Base-by-base conservation (phyloP, 2,888 invertebrate species). In the Diadegma fenestrale region DNA sequence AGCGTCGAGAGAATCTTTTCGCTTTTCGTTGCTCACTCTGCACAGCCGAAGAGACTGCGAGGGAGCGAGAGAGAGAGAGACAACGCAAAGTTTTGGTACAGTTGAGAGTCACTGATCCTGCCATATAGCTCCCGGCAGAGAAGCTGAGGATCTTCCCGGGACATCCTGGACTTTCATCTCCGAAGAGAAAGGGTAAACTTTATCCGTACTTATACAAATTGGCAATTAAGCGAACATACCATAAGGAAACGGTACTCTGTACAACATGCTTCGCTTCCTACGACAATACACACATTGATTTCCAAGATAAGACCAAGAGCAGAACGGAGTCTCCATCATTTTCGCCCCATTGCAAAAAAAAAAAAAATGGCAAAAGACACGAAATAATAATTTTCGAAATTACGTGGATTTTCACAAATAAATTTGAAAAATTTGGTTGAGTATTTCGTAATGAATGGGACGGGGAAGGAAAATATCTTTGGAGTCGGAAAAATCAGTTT, bases 121-220 rank as follows among this genome's bases (percentile, higher is more conserved):
- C 68, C 66, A 51, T 79, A 68, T 66, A 43, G 54, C 77, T 14
- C 71, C 17, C n/a, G 41, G 19, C 33, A 71, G 30, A 48, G 64
- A 58, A 43, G 75, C 45, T 17, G 75, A 45, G 72, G 30, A 64
- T 73, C 73, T 68, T 75, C 68, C 73, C 61, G 79, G 48, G 73
- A 80, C 73, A 63, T 64, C 63, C 51, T 48, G 81, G 51, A 69
- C 64, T 76, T 75, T 63, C 69, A 54, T 66, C 73, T 79, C 79
- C 22, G 33, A 43, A 30, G 41, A 14, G 72, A 30, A 33, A 19
- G 54, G 26, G 45, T 12, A 17, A n/a, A 63, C 75, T 85, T 80
- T 80, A 81, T 85, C 63, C 76, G 72, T 72, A 80, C 85, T 86
- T 87, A 87, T 80, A 84, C 87, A 86, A 88, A 87, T 88, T 87